A percentile compares a stretch with the other conserved stretches of the same genome.
These are phyloP conservation scores for Tetragnatha montana DNA, from an alignment of 2,888 invertebrate genomes.

Conservation along the genomic window DNA sequence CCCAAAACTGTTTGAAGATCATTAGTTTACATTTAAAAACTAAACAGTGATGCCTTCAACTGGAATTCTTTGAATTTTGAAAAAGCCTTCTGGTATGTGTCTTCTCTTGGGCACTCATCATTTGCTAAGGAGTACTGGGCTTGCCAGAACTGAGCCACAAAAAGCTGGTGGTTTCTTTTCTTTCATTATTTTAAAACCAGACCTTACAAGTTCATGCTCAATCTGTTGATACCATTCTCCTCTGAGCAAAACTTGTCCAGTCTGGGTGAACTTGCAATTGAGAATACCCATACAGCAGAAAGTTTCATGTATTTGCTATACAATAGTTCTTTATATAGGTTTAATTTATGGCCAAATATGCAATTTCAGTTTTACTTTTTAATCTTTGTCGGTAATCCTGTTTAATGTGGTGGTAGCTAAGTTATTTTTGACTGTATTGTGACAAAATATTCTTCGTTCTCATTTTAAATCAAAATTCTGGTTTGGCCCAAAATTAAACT, in stretches of 20 bases:
- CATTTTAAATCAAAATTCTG: conserved; percentile 50
- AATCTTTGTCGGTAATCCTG: conserved; percentile 61
- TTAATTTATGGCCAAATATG: conserved; percentile 69
- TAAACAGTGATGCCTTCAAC: conserved; percentile 68
- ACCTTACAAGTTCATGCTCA: conserved; percentile 64
- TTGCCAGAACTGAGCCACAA: conserved; percentile 69
- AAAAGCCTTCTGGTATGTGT: conserved; percentile 58
- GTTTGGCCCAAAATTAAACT: conserved; percentile 64
- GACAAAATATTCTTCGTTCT: conserved; percentile 65
- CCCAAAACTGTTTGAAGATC: conserved; percentile 70
- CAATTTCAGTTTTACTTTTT: conserved; percentile 53
- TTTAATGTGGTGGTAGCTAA: conserved; percentile 71
- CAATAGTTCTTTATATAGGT: conserved; percentile 64
- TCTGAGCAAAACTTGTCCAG: conserved; percentile 64
- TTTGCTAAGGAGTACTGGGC: conserved; percentile 63
- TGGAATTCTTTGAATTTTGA: conserved; percentile 57
- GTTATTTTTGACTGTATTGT: conserved; percentile 67
- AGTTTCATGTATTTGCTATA: conserved; percentile 67
- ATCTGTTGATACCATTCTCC: conserved; percentile 46
- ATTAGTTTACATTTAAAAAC: conserved; percentile 68
- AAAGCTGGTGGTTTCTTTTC: conserved; percentile 64
- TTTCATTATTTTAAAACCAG: conserved; percentile 45
- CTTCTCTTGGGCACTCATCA: conserved; percentile 55
- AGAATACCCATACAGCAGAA: conserved; percentile 63
- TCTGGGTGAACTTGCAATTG: conserved; percentile 48